Base-by-base conservation (phyloP, 1,140 invertebrate species). In the Dreissena rostriformis region DNA sequence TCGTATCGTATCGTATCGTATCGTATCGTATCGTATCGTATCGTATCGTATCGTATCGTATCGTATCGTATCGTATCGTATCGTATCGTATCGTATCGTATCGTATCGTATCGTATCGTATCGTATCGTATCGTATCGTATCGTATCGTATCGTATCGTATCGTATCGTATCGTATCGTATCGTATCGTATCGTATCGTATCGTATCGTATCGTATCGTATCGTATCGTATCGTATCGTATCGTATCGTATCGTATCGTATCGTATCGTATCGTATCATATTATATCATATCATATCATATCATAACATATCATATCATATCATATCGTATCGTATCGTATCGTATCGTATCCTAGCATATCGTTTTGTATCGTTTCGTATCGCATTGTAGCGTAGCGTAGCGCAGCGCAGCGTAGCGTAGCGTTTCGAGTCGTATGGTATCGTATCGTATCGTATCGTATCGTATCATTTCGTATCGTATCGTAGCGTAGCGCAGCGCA, bases 141-240 rank as follows among this genome's bases (percentile, higher is more conserved):
- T 79, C 26, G 22, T 22, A 66, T 76, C 19, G 72, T 76, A 66
- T 49, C 15, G 53, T 52, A 53, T 76, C 49, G 28, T 65, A 71
- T 61, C 24, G 75, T 80, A 22, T 79, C 65, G 67, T 80, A 79
- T 74, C 24, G 82, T 79, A 72, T 84, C 57, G 66, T 84, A 84
- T 78, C 51, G 75, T 80, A 63, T 77, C 68, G 82, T 72, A 71
- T 84, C 49, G 67, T 84, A 72, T 79, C 51, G 82, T 79, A 57
- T 72, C 4, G 66, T 51, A 72, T 63, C 24, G 82, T 79, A 72
- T 53, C 57, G 74, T 84, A 79, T 55, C 55, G 75, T 84, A 51
- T 79, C 57, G 76, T 79, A 71, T 51, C 28, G 82, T 79, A 66
- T 84, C 22, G 57, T 70, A 55, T 84, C 22, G 68, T 71, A 71